Conservation (phyloP, 2,797 vertebrate species). For the Dendrocincla tyrannina region DNA sequence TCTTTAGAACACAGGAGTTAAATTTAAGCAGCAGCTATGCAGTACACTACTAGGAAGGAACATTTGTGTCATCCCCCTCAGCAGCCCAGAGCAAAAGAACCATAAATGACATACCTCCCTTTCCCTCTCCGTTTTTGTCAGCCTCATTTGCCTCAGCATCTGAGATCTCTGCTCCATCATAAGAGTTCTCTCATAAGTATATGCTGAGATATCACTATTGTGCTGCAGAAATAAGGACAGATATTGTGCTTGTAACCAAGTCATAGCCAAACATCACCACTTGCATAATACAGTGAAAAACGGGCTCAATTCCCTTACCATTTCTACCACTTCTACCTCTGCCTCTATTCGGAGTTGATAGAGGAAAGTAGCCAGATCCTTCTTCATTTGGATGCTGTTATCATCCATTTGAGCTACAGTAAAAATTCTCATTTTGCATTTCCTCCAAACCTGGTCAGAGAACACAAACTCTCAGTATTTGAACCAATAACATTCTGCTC, state of each 20-base stretch:
- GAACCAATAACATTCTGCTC: neutral
- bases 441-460: conserved; percentile 89
- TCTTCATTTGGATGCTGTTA: conserved; percentile 99
- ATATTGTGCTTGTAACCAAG: neutral
- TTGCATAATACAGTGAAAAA: neutral
- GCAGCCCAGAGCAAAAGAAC: neutral
- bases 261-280: neutral
- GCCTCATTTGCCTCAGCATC: conserved; percentile 96
- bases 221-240: conserved; percentile 77
- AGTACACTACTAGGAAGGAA: neutral
- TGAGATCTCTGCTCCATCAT: conserved; percentile 99
- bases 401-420: conserved; percentile 99
- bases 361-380: conserved; percentile 93
- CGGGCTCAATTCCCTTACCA: conserved; percentile 79
- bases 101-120: conserved; percentile 84
- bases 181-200: conserved; percentile 95
- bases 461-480: neutral
- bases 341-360: conserved; percentile 97
- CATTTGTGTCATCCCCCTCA: neutral
- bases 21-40: neutral
- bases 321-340: conserved; percentile 98
- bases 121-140: conserved; percentile 92
- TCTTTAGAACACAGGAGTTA: neutral
- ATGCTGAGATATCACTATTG: conserved; percentile 96
- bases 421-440: conserved; percentile 97